Percentiles rank a stretch among this genome's conserved stretches.
phyloP scores from a whole-genome alignment of 2,797 vertebrate species.

The Lemur catta region DNA sequence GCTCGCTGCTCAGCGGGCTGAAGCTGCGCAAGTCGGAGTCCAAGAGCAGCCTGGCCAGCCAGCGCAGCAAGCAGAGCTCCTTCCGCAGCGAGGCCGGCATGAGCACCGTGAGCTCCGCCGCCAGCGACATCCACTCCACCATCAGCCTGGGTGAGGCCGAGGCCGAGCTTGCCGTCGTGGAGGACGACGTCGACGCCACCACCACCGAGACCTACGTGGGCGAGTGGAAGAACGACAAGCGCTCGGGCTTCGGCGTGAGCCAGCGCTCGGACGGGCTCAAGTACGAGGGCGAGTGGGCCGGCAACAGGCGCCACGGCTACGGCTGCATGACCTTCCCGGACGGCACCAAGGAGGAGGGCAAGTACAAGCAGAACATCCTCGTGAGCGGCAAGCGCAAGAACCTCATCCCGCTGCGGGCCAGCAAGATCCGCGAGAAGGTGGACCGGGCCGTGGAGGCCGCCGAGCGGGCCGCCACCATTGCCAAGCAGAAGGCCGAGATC shows the following conservation, averaged over 20 bases:
- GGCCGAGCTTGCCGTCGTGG: slow-evolving; percentile 90
- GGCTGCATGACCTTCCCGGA: slow-evolving; percentile 98
- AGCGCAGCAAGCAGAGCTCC: slow-evolving; percentile 98
- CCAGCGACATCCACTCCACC: slow-evolving; percentile 98
- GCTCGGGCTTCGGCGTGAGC: slow-evolving; percentile 94
- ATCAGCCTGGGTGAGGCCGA: slow-evolving; percentile 97
- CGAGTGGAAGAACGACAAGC: slow-evolving; percentile 98
- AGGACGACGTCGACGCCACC: slow-evolving; percentile 96
- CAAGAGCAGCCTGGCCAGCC: slow-evolving; percentile 97
- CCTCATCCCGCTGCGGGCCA: slow-evolving; percentile 96
- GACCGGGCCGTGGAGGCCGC: slow-evolving; percentile 95
- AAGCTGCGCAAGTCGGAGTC: slow-evolving; percentile 98
- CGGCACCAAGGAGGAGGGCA: slow-evolving; percentile 97
- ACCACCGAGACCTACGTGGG: slow-evolving; percentile 96
- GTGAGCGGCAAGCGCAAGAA: slow-evolving; percentile 98
- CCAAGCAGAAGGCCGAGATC: slow-evolving; percentile 96
- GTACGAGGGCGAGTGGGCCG: slow-evolving; percentile 97
- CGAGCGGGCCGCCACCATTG: slow-evolving; percentile 91
- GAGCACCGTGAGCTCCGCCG: slow-evolving; percentile 97
- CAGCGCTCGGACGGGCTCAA: slow-evolving; percentile 95
- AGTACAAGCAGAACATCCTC: slow-evolving; percentile 97
- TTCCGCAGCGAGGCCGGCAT: slow-evolving; percentile 98
- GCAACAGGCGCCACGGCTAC: slow-evolving; percentile 97
- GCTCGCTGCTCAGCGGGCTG: slow-evolving; percentile 95
- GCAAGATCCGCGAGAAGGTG: slow-evolving; percentile 98